phyloP scores from a whole-genome alignment of 1,140 invertebrate genomes.

The Cataglyphis hispanica region DNA sequence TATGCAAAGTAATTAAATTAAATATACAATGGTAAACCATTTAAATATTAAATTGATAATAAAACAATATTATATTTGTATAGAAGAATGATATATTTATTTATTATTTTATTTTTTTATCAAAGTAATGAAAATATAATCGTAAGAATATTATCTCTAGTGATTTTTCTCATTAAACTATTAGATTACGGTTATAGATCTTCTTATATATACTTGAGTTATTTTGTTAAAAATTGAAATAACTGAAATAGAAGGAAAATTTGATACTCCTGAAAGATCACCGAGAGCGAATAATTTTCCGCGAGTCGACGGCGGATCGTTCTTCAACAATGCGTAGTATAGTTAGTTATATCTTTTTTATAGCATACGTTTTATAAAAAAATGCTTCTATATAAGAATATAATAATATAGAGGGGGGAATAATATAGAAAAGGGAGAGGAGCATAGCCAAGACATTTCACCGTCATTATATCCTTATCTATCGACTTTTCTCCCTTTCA shows the following conservation, averaged over 20 bases:
- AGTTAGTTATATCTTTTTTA: conserved; percentile 4
- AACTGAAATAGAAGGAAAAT: not conserved
- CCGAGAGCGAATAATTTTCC: conserved; percentile 38
- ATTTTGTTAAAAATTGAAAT: conserved; percentile 8
- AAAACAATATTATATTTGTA: not conserved
- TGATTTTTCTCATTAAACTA: not conserved
- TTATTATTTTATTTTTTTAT: not conserved
- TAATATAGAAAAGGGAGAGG: not conserved
- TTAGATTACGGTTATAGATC: not conserved
- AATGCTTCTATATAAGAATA: conserved; percentile 8
- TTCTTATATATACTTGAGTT: not conserved
- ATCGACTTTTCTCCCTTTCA: conserved; percentile 16
- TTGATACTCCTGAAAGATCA: conserved; percentile 12
- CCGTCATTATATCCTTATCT: conserved; percentile 17
- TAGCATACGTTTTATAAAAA: not conserved
- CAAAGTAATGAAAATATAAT: conserved; percentile 13
- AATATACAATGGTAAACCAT: not conserved
- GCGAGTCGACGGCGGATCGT: conserved; percentile 21
- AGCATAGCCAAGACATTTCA: conserved; percentile 23
- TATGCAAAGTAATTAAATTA: not conserved
- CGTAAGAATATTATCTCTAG: not conserved
- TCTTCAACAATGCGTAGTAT: conserved; percentile 49
- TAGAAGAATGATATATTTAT: not conserved
- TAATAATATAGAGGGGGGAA: conserved; percentile 1
- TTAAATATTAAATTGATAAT: not conserved